Conservation (phyloP, 2,888 invertebrate genomes). For the Sminthurinus aureus region DNA sequence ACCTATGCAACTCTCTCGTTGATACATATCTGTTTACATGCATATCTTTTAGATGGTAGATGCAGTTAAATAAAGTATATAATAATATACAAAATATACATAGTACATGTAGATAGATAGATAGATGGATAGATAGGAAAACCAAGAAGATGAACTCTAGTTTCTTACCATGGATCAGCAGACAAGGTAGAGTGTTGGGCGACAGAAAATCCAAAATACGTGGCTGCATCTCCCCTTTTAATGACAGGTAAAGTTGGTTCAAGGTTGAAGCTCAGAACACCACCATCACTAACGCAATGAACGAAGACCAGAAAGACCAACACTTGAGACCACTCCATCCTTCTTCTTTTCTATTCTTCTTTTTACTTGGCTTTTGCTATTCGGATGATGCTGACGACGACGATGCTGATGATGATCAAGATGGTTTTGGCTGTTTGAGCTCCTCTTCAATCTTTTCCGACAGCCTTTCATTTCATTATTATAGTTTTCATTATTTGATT, state of each 20-base stretch:
- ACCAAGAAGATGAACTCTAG: too few species aligned
- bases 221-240: constrained; percentile 72
- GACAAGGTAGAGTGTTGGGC: constrained; percentile 71
- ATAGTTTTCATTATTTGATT: constrained; percentile 21
- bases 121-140: not conserved
- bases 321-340: constrained; percentile 53
- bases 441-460: constrained; percentile 46
- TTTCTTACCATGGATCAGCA: constrained; percentile 55
- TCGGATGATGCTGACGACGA: too few species aligned
- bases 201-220: constrained; percentile 90
- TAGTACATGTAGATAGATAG: too few species aligned
- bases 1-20: too few species aligned
- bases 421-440: too few species aligned
- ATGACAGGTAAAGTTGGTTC: constrained; percentile 78
- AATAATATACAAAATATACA: too few species aligned
- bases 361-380: constrained; percentile 4
- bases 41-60: too few species aligned
- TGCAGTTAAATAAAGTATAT: too few species aligned
- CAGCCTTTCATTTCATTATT: constrained; percentile 38
- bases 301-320: constrained; percentile 25
- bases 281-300: constrained; percentile 29
- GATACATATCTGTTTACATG: too few species aligned
- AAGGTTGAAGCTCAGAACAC: constrained; percentile 71
- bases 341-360: too few species aligned
- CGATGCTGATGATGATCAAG: too few species aligned